phyloP scores from a whole-genome alignment of 2,113 vertebrate species.

The Ailurus styani region DNA sequence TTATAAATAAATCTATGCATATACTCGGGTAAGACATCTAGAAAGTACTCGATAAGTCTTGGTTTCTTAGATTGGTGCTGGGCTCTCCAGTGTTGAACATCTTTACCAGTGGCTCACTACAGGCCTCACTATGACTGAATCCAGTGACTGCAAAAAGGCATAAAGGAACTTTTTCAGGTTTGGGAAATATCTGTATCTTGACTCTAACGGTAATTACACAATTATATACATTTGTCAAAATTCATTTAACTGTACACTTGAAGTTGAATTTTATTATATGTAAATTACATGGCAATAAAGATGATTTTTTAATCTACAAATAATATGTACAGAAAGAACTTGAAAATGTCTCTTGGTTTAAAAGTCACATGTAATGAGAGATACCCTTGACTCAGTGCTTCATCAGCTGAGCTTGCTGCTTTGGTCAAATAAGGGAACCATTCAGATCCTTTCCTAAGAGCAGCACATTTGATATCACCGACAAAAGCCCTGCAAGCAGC shows the following conservation, averaged over 20 bases:
- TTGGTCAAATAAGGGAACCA: background rate
- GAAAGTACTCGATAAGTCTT: background rate
- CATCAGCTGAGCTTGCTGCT: background rate
- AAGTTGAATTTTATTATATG: background rate
- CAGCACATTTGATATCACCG: background rate
- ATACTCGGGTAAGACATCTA: background rate
- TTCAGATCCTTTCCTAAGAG: background rate
- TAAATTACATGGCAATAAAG: background rate
- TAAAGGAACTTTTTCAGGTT: background rate
- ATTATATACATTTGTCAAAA: constrained; percentile 2
- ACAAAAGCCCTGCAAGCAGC: background rate
- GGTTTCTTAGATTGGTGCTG: background rate
- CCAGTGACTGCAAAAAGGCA: background rate
- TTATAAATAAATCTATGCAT: background rate
- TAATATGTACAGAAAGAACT: background rate
- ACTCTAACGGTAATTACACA: background rate
- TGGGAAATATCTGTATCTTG: background rate
- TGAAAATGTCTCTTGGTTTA: background rate
- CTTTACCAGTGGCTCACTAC: background rate
- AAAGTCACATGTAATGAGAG: background rate
- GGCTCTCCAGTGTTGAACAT: background rate
- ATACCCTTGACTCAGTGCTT: background rate
- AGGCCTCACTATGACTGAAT: background rate
- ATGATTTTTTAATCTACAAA: background rate
- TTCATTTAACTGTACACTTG: background rate